phyloP scores from a whole-genome alignment of 2,113 vertebrate species.

The Butorides virescens region DNA sequence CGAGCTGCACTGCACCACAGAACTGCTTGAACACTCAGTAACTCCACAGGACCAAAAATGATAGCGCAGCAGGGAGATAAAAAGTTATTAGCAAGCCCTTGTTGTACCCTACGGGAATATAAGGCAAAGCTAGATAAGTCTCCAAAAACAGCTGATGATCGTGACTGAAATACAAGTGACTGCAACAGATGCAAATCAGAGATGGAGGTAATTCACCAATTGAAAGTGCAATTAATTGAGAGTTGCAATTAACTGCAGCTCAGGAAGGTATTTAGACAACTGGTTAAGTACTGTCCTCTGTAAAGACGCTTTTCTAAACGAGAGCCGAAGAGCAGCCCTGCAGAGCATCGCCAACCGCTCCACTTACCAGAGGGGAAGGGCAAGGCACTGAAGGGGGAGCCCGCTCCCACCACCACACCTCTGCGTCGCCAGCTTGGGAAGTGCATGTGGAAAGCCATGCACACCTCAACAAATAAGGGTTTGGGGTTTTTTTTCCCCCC shows the following conservation, averaged over 20 bases:
- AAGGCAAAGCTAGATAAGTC: not conserved
- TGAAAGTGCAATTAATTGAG: not conserved
- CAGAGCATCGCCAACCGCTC: not conserved
- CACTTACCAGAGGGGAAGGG: accelerated
- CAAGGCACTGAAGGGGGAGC: not conserved
- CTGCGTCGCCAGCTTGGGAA: accelerated
- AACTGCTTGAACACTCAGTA: not conserved
- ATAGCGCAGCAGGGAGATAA: not conserved
- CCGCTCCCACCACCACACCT: accelerated
- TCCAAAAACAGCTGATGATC: not conserved
- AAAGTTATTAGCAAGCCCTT: not conserved
- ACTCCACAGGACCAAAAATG: not conserved
- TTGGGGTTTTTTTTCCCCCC: not conserved
- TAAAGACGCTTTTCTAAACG: not conserved
- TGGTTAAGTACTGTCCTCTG: not conserved
- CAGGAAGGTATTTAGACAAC: not conserved
- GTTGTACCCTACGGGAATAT: not conserved
- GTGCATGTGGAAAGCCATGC: accelerated
- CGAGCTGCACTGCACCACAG: not conserved
- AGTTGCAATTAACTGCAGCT: not conserved
- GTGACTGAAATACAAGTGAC: not conserved
- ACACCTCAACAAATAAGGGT: not conserved
- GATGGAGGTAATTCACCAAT: not conserved
- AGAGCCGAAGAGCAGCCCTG: not conserved
- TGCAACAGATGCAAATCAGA: not conserved